Percentiles rank a stretch among this genome's conserved stretches.
phyloP scores from a whole-genome alignment of 1,140 invertebrate genomes.

The Meteorus sp. region DNA sequence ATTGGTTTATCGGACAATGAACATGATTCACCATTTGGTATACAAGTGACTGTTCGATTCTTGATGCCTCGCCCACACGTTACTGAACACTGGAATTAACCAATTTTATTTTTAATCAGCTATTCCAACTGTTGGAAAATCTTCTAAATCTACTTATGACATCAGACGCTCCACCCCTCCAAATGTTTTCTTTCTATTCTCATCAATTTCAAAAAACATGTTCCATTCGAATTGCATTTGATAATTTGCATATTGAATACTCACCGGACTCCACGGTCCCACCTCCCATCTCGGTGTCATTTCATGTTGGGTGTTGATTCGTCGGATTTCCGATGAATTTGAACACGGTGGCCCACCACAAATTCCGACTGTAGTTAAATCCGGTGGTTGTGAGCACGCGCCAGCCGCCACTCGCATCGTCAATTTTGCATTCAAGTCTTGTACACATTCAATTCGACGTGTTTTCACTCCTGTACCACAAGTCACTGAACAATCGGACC shows the following conservation, averaged over 20 bases:
- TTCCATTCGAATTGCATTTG: constrained; percentile 1
- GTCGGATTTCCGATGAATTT: constrained; percentile 40
- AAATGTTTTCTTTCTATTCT: constrained; percentile 3
- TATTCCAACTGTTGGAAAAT: too few species aligned
- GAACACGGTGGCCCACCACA: constrained; percentile 43
- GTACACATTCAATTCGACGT: constrained; percentile 59
- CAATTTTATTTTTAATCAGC: too few species aligned
- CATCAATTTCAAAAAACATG: constrained; percentile 3
- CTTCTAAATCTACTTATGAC: too few species aligned
- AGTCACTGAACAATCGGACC: constrained; percentile 66
- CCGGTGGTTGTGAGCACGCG: constrained; percentile 51
- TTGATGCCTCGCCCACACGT: constrained; percentile 45
- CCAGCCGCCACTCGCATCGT: constrained; percentile 56
- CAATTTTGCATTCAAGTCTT: constrained; percentile 55
- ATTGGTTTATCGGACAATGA: constrained; percentile 37
- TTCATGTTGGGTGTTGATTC: constrained; percentile 39
- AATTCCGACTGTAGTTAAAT: constrained; percentile 42
- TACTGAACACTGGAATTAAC: constrained; percentile 41
- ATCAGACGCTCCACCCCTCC: too few species aligned
- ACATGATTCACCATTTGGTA: constrained; percentile 43
- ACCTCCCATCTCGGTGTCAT: constrained; percentile 46
- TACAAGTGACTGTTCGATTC: constrained; percentile 49
- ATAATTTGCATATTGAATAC: constrained; percentile 19
- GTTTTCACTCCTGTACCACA: constrained; percentile 70
- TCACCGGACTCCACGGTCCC: constrained; percentile 46